Evolutionary conservation across 1,140 invertebrate genomes (phyloP), one percentile per base, ranked within the genome.

Genomic region (Drosophila setifemur): DNA sequence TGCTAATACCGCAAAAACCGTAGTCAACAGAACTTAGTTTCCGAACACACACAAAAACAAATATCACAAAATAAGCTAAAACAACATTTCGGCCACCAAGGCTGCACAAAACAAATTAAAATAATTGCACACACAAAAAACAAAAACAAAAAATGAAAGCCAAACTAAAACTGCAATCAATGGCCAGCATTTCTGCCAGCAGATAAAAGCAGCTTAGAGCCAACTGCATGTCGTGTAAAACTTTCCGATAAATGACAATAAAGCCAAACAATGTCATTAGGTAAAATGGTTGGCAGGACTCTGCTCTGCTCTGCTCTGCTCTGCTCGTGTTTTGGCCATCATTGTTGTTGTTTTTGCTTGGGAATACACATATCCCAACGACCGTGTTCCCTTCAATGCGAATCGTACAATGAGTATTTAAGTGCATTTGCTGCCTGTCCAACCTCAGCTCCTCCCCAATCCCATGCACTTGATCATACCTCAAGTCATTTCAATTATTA

Each of bases 211-310:
- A 25, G 19, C 14, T 18, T 6, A 37, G 52, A 37, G 44, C 47
- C 35, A 48, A 23, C 19, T 44, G 40, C 39, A 61, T 74, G 69
- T 85, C 53, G 42, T 74, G 79, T 63, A 86, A 58, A 85, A 85
- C 40, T 85, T 79, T 74, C 63, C 79, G 66, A 85, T 79, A 85
- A 75, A 85, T 78, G 79, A 83, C 74, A 83, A 79, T 72, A 86
- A 74, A 79, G 52, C 74, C 74, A 43, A 75, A 85, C 79, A 79
- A 79, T 72, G 79, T 86, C 64, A 83, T 83, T 83, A 75, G 74
- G 74, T 72, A 43, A 74, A 72, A 74, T 83, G 79, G 63, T 55
- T 75, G 55, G 48, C 58, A 55, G 35, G 18, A 42, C 35, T 60
- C 11, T 35, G 11, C n/a, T 31, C 21, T 39, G 16, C 35, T 42